phyloP scores from a whole-genome alignment of 2,113 vertebrate species.

The Mustelus asterias region DNA sequence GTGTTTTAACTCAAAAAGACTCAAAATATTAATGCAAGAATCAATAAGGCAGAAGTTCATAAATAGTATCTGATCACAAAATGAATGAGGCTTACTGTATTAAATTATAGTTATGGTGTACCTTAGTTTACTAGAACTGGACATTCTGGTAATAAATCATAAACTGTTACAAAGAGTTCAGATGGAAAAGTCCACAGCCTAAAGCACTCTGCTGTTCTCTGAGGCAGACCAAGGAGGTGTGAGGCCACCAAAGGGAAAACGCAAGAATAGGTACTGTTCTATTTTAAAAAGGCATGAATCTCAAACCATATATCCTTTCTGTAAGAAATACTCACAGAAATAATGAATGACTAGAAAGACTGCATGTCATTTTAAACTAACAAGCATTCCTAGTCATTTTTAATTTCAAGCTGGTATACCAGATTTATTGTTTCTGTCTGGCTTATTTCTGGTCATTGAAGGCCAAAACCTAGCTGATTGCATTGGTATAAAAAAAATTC shows the following conservation, averaged over 20 bases:
- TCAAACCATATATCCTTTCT: not conserved
- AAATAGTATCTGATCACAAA: not conserved
- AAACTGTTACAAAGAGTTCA: not conserved
- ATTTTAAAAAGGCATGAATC: not conserved
- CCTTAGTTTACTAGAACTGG: not conserved
- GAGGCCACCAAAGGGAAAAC: not conserved
- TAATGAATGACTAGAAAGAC: not conserved
- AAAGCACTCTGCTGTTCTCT: not conserved
- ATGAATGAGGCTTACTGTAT: not conserved
- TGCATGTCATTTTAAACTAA: not conserved
- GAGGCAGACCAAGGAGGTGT: not conserved
- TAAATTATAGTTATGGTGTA: not conserved
- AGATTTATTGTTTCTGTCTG: not conserved
- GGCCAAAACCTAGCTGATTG: not conserved
- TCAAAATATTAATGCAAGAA: not conserved
- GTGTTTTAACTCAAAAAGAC: not conserved
- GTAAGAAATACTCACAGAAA: not conserved
- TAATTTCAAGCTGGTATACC: not conserved
- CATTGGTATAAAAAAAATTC: not conserved
- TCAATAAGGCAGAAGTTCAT: constrained; percentile 1
- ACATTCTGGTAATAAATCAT: not conserved
- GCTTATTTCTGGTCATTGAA: not conserved
- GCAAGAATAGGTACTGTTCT: not conserved
- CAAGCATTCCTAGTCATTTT: not conserved
- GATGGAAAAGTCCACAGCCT: not conserved